Percentiles rank a stretch among this genome's conserved stretches.
These are phyloP conservation scores for Sylvietta virens DNA, from an alignment of 2,113 vertebrate genomes.

Conservation along the genomic window DNA sequence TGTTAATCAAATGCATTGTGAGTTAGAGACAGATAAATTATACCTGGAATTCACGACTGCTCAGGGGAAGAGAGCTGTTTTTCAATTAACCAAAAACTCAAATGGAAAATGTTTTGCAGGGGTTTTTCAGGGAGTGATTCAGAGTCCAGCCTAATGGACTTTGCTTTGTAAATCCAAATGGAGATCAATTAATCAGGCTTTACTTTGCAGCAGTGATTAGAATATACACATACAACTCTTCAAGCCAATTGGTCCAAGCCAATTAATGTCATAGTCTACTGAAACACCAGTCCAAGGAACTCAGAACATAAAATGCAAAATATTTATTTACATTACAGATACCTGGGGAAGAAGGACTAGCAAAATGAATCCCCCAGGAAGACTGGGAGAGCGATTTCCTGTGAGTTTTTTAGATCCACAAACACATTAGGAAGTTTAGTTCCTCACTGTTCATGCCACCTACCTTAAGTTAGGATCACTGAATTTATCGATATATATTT, in stretches of 20 bases:
- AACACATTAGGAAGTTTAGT: background rate
- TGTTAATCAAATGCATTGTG: background rate
- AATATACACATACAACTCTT: background rate
- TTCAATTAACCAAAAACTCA: background rate
- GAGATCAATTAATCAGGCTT: background rate
- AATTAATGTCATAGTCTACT: background rate
- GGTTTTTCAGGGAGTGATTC: background rate
- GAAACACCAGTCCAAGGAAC: background rate
- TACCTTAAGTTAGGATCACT: background rate
- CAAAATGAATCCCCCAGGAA: background rate
- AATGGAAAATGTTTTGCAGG: background rate
- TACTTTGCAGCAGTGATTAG: background rate
- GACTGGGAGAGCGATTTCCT: background rate
- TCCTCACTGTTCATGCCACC: background rate
- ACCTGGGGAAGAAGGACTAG: background rate
- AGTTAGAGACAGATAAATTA: background rate
- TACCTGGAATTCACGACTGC: background rate
- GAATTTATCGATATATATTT: background rate
- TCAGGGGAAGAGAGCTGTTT: background rate
- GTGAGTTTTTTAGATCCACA: background rate
- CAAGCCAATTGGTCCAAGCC: background rate
- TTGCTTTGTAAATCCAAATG: background rate
- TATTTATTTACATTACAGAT: background rate
- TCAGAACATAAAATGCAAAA: background rate
- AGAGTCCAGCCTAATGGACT: background rate